A percentile compares a stretch with the other conserved stretches of the same genome.
These are phyloP conservation scores for Menura novaehollandiae DNA, from an alignment of 2,113 vertebrate genomes.

Conservation along the genomic window DNA sequence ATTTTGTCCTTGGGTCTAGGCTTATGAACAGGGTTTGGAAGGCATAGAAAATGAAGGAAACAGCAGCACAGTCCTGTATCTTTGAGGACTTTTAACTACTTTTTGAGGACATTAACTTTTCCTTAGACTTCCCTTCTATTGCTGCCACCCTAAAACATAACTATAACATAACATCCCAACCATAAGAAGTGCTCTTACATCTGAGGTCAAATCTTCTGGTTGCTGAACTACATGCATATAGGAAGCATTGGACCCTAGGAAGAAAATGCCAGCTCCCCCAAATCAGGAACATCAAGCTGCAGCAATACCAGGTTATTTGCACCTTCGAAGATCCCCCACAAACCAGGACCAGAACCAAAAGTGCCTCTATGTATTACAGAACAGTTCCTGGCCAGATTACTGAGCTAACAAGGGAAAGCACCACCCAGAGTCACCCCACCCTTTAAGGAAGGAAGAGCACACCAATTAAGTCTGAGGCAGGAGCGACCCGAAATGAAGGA, in stretches of 20 bases:
- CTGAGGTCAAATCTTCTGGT: not conserved
- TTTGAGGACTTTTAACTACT: not conserved
- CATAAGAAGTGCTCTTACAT: not conserved
- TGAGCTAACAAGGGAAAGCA: not conserved
- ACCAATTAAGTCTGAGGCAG: not conserved
- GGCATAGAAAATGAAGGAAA: not conserved
- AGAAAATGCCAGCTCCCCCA: not conserved
- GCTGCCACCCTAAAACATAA: not conserved
- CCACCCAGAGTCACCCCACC: not conserved
- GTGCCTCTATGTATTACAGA: not conserved
- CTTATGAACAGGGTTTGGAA: not conserved
- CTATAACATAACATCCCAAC: not conserved
- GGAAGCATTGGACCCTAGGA: not conserved
- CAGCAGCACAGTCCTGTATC: not conserved
- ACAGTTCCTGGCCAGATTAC: not conserved
- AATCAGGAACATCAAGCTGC: not conserved
- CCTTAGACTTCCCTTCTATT: not conserved
- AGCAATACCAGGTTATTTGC: not conserved
- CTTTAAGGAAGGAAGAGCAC: not conserved
- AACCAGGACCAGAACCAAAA: not conserved
- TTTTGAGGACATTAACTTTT: not conserved
- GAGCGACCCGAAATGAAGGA: accelerated
- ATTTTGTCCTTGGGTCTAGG: not conserved
- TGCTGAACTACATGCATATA: not conserved
- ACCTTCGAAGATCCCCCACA: not conserved